phyloP scores from a whole-genome alignment of 2,888 invertebrate species.

The Drosophila subquinaria region DNA sequence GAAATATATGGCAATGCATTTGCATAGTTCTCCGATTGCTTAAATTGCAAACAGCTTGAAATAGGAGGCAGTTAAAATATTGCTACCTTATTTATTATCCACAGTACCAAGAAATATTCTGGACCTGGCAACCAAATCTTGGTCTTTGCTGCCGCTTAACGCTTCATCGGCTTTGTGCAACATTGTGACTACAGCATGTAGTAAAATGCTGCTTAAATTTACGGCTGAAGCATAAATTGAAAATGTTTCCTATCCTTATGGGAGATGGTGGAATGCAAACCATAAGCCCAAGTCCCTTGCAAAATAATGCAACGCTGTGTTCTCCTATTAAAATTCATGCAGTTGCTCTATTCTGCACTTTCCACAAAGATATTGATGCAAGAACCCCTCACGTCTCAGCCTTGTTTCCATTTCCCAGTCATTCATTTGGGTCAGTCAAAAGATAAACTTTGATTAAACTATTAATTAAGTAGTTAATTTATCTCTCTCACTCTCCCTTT shows the following conservation, averaged over 20 bases:
- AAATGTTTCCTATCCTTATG: slow-evolving; percentile 13
- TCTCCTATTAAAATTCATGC: neutral
- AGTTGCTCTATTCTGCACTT: neutral
- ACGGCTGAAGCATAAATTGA: slow-evolving; percentile 41
- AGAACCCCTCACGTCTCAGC: neutral
- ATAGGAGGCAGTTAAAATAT: neutral
- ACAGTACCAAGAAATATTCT: slow-evolving; percentile 2
- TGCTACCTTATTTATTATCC: slow-evolving; percentile 23
- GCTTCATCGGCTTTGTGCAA: slow-evolving; percentile 33
- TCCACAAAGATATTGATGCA: neutral
- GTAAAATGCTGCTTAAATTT: slow-evolving; percentile 33
- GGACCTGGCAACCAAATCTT: slow-evolving; percentile 6
- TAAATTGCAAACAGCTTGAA: slow-evolving; percentile 13
- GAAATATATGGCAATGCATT: neutral
- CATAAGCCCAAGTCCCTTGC: neutral
- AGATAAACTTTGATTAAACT: neutral
- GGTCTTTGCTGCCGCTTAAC: slow-evolving; percentile 3
- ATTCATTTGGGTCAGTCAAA: neutral
- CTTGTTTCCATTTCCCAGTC: neutral
- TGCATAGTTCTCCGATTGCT: neutral
- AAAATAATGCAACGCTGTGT: neutral
- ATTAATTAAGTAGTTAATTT: neutral
- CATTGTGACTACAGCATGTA: slow-evolving; percentile 31
- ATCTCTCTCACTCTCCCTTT: no score
- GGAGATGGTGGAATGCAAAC: neutral